Evolutionary conservation across 2,888 invertebrate genomes (phyloP).

Genomic region (Epiblema foenella): DNA sequence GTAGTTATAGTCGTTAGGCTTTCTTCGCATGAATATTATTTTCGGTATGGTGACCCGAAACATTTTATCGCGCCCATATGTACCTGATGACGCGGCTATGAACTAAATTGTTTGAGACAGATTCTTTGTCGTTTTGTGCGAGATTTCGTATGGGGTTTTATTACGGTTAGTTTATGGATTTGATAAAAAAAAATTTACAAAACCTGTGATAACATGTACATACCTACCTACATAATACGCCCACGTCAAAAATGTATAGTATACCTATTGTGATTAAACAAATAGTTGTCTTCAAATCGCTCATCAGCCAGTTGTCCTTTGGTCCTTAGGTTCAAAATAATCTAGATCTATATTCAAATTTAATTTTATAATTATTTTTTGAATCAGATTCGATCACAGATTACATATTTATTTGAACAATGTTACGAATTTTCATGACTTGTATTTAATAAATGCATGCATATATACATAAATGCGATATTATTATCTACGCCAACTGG

Average conservation of each 20-base stretch:
- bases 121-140: constrained; percentile 27
- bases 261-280: too few species aligned
- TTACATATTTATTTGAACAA: too few species aligned
- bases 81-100: constrained; percentile 40
- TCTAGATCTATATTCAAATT: neutral
- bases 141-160: constrained; percentile 11
- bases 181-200: neutral
- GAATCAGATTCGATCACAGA: too few species aligned
- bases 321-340: neutral
- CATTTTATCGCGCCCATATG: constrained; percentile 55
- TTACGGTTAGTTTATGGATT: neutral
- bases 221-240: too few species aligned
- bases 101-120: constrained; percentile 43
- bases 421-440: too few species aligned
- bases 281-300: too few species aligned
- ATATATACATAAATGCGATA: too few species aligned
- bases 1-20: constrained; percentile 46
- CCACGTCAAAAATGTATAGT: too few species aligned
- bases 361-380: too few species aligned
- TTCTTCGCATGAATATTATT: constrained; percentile 62
- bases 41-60: constrained; percentile 54
- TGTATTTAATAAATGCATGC: too few species aligned
- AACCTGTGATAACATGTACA: neutral
- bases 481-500: too few species aligned
- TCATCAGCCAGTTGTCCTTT: too few species aligned